Evolutionary conservation across 1,140 invertebrate species (phyloP).

Genomic region (Delia radicum): DNA sequence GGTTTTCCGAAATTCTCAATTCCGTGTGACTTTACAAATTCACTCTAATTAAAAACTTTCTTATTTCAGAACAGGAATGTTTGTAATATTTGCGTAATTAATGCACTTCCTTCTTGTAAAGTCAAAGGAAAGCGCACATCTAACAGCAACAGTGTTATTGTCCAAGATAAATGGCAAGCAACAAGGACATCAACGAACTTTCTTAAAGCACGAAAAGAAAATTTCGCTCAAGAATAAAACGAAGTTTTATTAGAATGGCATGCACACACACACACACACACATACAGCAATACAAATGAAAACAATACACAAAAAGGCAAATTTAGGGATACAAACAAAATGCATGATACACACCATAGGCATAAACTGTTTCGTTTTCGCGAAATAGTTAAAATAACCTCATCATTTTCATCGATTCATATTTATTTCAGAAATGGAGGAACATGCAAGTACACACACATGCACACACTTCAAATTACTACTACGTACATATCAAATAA

Average conservation of each 20-base stretch:
- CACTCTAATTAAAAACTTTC: no score
- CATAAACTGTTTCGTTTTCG: no score
- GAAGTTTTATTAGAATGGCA: background rate
- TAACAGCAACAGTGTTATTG: slow-evolving; percentile 1
- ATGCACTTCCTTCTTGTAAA: no score
- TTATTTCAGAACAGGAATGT: no score
- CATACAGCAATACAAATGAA: background rate
- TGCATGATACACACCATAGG: background rate
- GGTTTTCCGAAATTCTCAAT: no score
- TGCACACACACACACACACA: background rate
- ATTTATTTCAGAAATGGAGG: background rate
- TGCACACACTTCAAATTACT: background rate
- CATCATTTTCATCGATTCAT: background rate
- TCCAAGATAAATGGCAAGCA: background rate
- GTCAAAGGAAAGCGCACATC: background rate
- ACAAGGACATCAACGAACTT: background rate
- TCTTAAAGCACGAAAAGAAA: background rate
- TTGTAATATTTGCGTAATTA: no score
- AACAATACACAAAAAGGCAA: background rate
- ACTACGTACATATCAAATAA: no score
- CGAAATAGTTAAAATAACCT: background rate
- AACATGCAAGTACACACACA: background rate
- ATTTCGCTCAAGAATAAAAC: background rate
- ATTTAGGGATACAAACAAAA: background rate
- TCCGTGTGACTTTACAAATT: no score